Evolutionary conservation across 2,888 invertebrate species (phyloP), one percentile per base, ranked within the genome.

Genomic region (Beris morrisii): DNA sequence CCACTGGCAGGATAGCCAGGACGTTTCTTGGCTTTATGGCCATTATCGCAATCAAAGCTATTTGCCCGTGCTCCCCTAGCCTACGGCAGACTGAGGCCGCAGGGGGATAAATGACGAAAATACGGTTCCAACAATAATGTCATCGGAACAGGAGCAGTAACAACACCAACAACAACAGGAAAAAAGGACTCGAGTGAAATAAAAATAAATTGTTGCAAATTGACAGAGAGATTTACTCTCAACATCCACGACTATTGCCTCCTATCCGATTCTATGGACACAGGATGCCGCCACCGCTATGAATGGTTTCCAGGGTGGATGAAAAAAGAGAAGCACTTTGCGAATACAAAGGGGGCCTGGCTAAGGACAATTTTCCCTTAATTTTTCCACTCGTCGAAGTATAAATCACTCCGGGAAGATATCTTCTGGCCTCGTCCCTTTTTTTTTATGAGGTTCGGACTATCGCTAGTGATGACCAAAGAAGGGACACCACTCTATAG

Each of bases 161-260:
- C 38, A 43, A 46, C 31, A 22, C n/a, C 50, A 7, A 32, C 46
- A 50, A 15, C 22, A 54, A 46, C 58, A 68, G 30, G 56, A 48
- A 55, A 56, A 58, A 63, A 50, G 55, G 56, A 38, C 65, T 45
- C 46, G 55, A 65, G 61, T 65, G 63, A 68, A 68, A 68, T 68
- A 68, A 61, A 68, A 68, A 68, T 68, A 68, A 68, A 68, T 68
- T 68, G 65, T 66, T 68, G 68, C 68, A 68, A 68, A 68, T 68
- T 68, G 68, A 65, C 68, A 68, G 68, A 61, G 61, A 61, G 68
- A 68, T 68, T 68, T 68, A 61, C 58, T 45, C 11, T 50, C 57
- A 52, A 31, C 28, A 32, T 7, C 56, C 15, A 50, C 7, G 22
- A 38, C 38, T 38, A 38, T 38, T 38, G 38, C 38, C 38, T 38